phyloP scores from a whole-genome alignment of 2,888 invertebrate species.

The Amblyjoppa proteus region DNA sequence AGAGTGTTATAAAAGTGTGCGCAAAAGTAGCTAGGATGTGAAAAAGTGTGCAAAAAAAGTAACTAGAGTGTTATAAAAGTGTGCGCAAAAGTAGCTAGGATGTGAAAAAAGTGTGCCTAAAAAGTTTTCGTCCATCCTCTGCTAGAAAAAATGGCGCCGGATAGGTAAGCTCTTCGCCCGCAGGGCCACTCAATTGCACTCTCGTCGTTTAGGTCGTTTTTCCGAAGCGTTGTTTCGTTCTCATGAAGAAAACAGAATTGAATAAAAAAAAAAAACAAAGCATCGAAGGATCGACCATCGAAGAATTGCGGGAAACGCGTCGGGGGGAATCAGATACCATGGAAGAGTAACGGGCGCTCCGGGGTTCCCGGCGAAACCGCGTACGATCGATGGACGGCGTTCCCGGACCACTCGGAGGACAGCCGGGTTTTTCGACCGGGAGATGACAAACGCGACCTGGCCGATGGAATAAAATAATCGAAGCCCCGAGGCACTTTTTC shows the following conservation, averaged over 20 bases:
- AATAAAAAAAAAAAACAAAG: neutral
- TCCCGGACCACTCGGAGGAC: neutral
- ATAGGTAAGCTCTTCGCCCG: neutral
- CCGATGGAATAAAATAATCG: neutral
- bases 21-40: too few relatives aligned
- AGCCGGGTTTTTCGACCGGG: neutral
- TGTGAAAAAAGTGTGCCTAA: too few relatives aligned
- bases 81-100: too few relatives aligned
- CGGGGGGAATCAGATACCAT: conserved; percentile 13
- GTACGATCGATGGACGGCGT: conserved; percentile 25
- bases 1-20: too few relatives aligned
- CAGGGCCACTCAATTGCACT: neutral
- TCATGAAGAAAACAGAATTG: neutral
- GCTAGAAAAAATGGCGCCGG: neutral
- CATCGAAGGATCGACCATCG: neutral
- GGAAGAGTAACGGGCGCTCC: neutral
- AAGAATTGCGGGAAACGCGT: conserved; percentile 21
- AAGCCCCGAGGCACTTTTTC: neutral
- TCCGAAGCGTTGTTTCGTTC: neutral
- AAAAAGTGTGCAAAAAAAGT: too few relatives aligned
- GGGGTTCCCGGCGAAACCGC: neutral
- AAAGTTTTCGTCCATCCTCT: too few relatives aligned
- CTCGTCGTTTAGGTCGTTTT: neutral
- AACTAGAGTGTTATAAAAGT: too few relatives aligned
- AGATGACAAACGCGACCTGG: neutral